Conservation (phyloP, 2,113 vertebrate species). For the Labeo rohita region DNA sequence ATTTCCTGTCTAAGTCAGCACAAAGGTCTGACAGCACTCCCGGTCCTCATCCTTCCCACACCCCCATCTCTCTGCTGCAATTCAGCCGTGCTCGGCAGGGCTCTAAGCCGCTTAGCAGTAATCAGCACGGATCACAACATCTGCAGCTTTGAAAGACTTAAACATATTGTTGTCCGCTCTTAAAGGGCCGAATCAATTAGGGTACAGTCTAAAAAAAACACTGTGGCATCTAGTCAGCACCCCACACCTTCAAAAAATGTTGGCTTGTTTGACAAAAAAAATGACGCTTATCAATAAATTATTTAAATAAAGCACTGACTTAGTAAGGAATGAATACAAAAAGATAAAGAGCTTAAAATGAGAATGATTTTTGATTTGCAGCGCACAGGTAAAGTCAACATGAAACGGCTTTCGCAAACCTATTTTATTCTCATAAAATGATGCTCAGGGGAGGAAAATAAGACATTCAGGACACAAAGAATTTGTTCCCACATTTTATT, state of each 20-base stretch:
- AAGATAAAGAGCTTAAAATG: conserved; percentile 28
- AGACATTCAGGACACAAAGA: not conserved
- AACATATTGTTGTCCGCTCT: conserved; percentile 61
- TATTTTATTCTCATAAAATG: not conserved
- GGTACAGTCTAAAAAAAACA: not conserved
- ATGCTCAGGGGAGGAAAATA: not conserved
- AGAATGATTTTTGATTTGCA: conserved; percentile 16
- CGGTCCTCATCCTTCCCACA: not conserved
- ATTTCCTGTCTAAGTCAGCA: conserved; percentile 46
- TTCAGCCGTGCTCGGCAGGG: conserved; percentile 18
- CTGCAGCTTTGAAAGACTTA: conserved; percentile 61
- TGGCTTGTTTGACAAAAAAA: not conserved
- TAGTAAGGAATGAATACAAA: not conserved
- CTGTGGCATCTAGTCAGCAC: not conserved
- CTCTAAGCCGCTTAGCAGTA: conserved; percentile 72
- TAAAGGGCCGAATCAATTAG: conserved; percentile 56
- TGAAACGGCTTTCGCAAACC: not conserved
- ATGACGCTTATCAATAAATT: not conserved
- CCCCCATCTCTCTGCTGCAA: conserved; percentile 23
- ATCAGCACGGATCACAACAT: conserved; percentile 68
- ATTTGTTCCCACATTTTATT: not conserved
- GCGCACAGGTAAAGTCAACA: not conserved
- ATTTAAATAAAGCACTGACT: conserved; percentile 22
- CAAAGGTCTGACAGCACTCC: conserved; percentile 39
- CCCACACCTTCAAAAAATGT: not conserved